Evolutionary conservation across 2,113 vertebrate genomes (phyloP).

Genomic region (Lonchura striata): DNA sequence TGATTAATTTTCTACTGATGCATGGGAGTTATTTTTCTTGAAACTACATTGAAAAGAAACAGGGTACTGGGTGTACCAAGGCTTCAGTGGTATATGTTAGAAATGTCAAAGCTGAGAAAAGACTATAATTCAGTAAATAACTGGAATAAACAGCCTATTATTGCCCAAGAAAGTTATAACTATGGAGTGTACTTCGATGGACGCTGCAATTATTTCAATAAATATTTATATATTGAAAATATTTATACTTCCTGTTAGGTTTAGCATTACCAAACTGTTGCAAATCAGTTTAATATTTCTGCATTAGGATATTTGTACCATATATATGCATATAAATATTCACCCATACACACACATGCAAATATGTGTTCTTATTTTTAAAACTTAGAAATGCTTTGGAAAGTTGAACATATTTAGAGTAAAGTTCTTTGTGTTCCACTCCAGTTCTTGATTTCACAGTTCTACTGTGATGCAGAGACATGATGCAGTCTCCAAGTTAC

Average conservation of each 20-base stretch:
- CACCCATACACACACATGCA: accelerated
- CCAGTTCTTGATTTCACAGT: not conserved
- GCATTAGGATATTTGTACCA: not conserved
- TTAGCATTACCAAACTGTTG: not conserved
- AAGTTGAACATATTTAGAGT: not conserved
- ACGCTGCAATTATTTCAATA: not conserved
- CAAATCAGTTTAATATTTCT: not conserved
- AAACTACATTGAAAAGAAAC: slow-evolving; percentile 3
- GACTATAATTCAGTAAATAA: not conserved
- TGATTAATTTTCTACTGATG: slow-evolving; percentile 4
- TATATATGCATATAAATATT: not conserved
- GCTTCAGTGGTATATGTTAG: not conserved
- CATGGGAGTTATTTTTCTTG: not conserved
- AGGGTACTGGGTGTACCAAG: not conserved
- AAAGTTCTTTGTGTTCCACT: not conserved
- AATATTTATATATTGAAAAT: not conserved
- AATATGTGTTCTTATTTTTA: not conserved
- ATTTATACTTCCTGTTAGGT: not conserved
- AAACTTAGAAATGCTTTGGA: not conserved
- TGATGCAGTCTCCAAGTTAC: not conserved
- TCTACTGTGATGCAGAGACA: not conserved
- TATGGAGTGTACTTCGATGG: not conserved
- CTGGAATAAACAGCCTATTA: not conserved
- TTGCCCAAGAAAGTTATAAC: not conserved
- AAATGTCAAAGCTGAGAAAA: not conserved